phyloP scores from a whole-genome alignment of 1,140 invertebrate genomes.

The Drosophila sucinea region DNA sequence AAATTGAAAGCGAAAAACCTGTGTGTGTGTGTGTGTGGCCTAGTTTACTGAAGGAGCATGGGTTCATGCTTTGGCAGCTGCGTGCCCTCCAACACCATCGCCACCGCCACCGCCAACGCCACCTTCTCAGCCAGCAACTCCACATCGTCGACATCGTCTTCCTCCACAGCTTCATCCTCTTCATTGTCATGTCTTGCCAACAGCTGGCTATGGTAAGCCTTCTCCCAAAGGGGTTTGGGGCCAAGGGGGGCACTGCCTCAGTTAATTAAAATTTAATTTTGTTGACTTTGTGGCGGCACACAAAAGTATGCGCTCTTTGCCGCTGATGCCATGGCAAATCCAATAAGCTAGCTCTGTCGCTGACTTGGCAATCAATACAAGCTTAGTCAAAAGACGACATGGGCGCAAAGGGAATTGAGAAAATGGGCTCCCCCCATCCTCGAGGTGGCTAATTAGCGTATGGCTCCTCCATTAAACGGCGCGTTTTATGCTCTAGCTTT shows the following conservation, averaged over 20 bases:
- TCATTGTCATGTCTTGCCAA: slow-evolving; percentile 48
- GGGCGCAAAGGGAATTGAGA: neutral
- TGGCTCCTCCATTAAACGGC: slow-evolving; percentile 34
- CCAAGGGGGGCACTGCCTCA: neutral
- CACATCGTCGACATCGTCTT: slow-evolving; percentile 30
- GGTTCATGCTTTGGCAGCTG: slow-evolving; percentile 75
- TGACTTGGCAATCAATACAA: slow-evolving; percentile 60
- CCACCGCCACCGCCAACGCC: slow-evolving; percentile 21
- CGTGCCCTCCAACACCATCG: slow-evolving; percentile 35
- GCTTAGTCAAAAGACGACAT: slow-evolving; percentile 22
- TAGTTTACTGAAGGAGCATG: slow-evolving; percentile 48
- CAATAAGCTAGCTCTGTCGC: slow-evolving; percentile 49
- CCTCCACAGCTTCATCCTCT: slow-evolving; percentile 51
- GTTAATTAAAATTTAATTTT: slow-evolving; percentile 66
- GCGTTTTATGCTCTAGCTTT: slow-evolving; percentile 25
- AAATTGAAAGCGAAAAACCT: slow-evolving; percentile 15
- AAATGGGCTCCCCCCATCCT: neutral
- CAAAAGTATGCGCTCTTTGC: slow-evolving; percentile 47
- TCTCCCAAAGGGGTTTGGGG: neutral
- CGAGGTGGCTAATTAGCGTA: slow-evolving; percentile 39
- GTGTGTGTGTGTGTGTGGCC: slow-evolving; percentile 16
- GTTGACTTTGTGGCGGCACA: slow-evolving; percentile 48
- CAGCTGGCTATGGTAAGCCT: slow-evolving; percentile 61
- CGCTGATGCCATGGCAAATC: slow-evolving; percentile 41
- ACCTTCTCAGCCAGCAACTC: slow-evolving; percentile 18